These are phyloP conservation scores for Listronotus oregonensis DNA, from an alignment of 1,140 invertebrate species.

Conservation along the genomic window DNA sequence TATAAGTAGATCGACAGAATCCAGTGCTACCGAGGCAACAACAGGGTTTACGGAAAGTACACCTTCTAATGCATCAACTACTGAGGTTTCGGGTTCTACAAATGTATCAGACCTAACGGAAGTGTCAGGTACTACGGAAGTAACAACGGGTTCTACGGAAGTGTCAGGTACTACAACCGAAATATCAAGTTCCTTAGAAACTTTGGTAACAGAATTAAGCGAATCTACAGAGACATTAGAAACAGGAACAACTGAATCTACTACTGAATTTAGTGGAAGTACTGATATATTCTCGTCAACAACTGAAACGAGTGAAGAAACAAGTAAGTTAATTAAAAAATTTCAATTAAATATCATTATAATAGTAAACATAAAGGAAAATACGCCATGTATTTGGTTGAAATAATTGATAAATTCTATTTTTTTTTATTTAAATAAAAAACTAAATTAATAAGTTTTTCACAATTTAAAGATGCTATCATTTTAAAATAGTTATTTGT, in stretches of 20 bases:
- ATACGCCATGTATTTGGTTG: too few species aligned
- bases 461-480: too few species aligned
- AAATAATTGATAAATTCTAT: too few species aligned
- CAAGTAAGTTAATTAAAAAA: conserved; percentile 45
- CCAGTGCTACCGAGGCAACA: conserved; percentile 25
- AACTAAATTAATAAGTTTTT: too few species aligned
- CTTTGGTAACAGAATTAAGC: conserved; percentile 15
- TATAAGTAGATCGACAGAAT: conserved; percentile 13
- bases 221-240: conserved; percentile 29
- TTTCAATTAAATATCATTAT: background rate
- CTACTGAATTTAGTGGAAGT: conserved; percentile 36
- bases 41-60: conserved; percentile 13
- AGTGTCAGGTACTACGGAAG: conserved; percentile 4
- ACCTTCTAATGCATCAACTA: conserved; percentile 40
- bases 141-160: conserved; percentile 23
- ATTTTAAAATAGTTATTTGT: too few species aligned
- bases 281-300: conserved; percentile 55
- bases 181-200: conserved; percentile 11
- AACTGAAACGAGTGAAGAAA: conserved; percentile 38
- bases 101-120: conserved; percentile 11
- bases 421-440: too few species aligned
- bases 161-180: background rate
- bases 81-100: conserved; percentile 37
- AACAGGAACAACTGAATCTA: conserved; percentile 32
- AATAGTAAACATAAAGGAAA: background rate